phyloP scores from a whole-genome alignment of 2,888 invertebrate genomes.

The Apamea monoglypha region DNA sequence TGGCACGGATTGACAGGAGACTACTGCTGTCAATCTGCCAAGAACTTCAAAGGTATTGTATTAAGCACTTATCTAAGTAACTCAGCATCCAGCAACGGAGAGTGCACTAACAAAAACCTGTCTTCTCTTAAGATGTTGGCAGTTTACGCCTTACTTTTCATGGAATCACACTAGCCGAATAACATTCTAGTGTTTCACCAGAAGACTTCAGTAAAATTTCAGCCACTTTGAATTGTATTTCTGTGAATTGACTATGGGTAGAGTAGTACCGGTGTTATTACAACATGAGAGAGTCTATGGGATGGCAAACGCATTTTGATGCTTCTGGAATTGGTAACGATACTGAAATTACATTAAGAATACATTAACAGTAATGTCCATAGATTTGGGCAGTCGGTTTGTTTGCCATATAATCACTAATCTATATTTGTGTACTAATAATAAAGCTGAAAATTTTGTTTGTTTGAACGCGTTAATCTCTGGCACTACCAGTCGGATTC shows the following conservation, averaged over 20 bases:
- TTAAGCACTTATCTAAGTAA: background rate
- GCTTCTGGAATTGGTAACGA: too few relatives aligned
- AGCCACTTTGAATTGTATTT: background rate
- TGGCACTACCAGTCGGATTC: too few relatives aligned
- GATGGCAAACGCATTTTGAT: too few relatives aligned
- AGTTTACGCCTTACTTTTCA: background rate
- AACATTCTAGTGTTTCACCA: background rate
- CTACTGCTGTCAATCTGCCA: slow-evolving; percentile 31
- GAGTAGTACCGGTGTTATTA: too few relatives aligned
- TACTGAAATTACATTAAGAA: too few relatives aligned
- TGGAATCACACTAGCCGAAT: background rate
- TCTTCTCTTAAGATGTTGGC: background rate
- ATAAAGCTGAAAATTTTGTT: too few relatives aligned
- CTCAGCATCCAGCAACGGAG: background rate
- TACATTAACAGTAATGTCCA: too few relatives aligned
- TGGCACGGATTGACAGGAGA: slow-evolving; percentile 34
- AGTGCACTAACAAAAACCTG: background rate
- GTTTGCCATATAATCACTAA: too few relatives aligned
- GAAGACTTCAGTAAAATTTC: background rate
- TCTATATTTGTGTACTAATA: too few relatives aligned
- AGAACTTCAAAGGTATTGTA: slow-evolving; percentile 25
- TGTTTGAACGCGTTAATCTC: too few relatives aligned
- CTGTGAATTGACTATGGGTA: background rate
- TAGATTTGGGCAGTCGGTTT: too few relatives aligned
- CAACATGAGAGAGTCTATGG: too few relatives aligned